Base-by-base conservation (phyloP, 2,888 invertebrate genomes). In the Acrocyrtus sp. region DNA sequence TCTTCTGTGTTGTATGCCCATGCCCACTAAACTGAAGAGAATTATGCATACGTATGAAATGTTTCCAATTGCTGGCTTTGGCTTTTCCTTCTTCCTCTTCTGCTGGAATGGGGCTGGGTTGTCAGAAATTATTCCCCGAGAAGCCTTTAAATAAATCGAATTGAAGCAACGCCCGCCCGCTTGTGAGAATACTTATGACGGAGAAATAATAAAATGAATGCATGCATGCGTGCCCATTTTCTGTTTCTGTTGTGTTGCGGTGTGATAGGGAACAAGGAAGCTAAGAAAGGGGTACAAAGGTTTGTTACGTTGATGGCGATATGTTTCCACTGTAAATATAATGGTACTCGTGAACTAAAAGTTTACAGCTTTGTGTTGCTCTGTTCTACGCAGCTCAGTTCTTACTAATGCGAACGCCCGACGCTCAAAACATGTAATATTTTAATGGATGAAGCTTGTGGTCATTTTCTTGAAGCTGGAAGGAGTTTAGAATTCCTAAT, bases 121-220 rank as follows among this genome's bases (percentile, higher is more conserved):
- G 61, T 61, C 61, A 61, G 61, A 61, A 61, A 61, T 61, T 61
- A 61, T 61, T 61, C 61, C 61, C 61, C 61, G 50, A 61, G 61
- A 61, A 61, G 61, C 61, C 61, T 61, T 61, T 61, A 61, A 61
- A 61, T 61, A 61, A 61, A 50, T 61, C 61, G 61, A 61, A 61
- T 48, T 39, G 39, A 34, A 61, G 45, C 61, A 50, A 61, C 61
- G 61, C 61, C 61, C 61, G 61, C 50, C 50, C 41, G n/a, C n/a
- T n/a, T n/a, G n/a, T n/a, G n/a, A n/a, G 61, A 61, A 50, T 48
- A 61, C 61, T 34, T 50, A 60, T 34, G 61, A 57, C 8, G 17
- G 29, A 58, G 19, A 48, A 61, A n/a, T 34, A 61, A 61, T 50
- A 50, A 50, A 61, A 50, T 50, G 61, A 39, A 45, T 48, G 22